A percentile compares a stretch with the other conserved stretches of the same genome.
These are phyloP conservation scores for Herpailurus yagouaroundi DNA, from an alignment of 2,113 vertebrate genomes.

Conservation along the genomic window DNA sequence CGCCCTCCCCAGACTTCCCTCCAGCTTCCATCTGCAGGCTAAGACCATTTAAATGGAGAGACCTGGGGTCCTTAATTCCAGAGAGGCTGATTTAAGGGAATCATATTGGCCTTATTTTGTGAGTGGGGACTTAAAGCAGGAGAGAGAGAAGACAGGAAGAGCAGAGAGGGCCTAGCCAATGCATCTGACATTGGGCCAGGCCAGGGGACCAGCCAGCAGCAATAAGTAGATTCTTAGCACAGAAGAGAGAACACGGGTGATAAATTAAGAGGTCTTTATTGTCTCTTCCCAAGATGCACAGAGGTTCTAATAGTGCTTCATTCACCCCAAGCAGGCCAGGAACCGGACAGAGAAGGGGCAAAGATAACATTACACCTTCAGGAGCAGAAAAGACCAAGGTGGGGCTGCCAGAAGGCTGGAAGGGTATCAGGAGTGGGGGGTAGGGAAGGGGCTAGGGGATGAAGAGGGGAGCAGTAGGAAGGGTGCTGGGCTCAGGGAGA, in stretches of 20 bases:
- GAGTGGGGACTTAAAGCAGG: not conserved
- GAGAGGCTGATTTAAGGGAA: not conserved
- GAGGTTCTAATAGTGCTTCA: not conserved
- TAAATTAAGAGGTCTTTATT: slow-evolving; percentile 7
- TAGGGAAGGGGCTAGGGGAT: not conserved
- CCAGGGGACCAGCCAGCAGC: not conserved
- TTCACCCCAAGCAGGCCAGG: not conserved
- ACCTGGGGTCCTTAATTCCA: not conserved
- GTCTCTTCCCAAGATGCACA: not conserved
- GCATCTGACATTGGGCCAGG: not conserved
- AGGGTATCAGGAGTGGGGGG: not conserved
- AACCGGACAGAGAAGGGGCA: not conserved
- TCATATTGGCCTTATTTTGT: not conserved
- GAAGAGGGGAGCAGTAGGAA: not conserved
- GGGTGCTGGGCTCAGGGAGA: not conserved
- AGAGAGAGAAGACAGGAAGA: not conserved
- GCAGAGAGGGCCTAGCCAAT: not conserved
- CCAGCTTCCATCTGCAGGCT: not conserved
- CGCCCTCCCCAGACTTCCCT: not conserved
- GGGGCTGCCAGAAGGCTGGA: not conserved
- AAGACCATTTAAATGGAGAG: not conserved
- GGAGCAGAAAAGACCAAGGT: not conserved
- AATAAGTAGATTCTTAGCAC: not conserved
- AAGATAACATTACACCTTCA: not conserved
- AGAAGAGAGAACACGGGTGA: not conserved